Evolutionary conservation across 2,888 invertebrate genomes (phyloP).

Genomic region (Noctua comes): DNA sequence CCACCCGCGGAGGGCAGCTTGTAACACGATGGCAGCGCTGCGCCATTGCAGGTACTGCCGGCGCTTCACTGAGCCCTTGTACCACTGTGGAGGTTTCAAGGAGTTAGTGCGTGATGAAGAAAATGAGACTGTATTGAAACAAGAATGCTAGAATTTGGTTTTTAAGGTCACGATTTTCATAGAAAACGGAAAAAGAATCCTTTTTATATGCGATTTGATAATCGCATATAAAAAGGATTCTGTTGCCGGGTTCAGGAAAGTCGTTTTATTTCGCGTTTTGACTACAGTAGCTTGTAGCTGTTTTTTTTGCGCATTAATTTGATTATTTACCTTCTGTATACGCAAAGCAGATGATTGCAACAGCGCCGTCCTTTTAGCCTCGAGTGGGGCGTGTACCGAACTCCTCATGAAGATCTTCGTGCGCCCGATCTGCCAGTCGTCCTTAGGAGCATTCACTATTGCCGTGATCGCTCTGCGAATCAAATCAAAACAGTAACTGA

Average conservation of each 20-base stretch:
- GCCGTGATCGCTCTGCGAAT: conserved; percentile 87
- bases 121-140: background rate
- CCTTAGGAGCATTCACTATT: conserved; percentile 92
- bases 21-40: conserved; percentile 93
- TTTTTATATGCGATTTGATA: too few species aligned
- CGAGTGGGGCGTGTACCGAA: conserved; percentile 95
- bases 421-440: conserved; percentile 97
- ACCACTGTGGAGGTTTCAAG: conserved; percentile 82
- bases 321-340: conserved; percentile 92
- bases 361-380: conserved; percentile 93
- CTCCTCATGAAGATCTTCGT: conserved; percentile 96
- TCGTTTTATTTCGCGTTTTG: background rate
- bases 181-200: too few species aligned
- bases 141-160: background rate
- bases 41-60: conserved; percentile 92
- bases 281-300: background rate
- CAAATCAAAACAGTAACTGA: background rate
- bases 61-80: conserved; percentile 92
- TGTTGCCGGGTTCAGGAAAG: background rate
- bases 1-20: conserved; percentile 96
- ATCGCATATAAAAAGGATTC: background rate
- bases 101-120: background rate
- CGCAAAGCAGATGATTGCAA: conserved; percentile 92
- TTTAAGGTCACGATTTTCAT: background rate
- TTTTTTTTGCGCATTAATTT: background rate